A percentile compares a stretch with the other conserved stretches of the same genome.
phyloP scores from a whole-genome alignment of 1,140 invertebrate species.

The Fopius arisanus region DNA sequence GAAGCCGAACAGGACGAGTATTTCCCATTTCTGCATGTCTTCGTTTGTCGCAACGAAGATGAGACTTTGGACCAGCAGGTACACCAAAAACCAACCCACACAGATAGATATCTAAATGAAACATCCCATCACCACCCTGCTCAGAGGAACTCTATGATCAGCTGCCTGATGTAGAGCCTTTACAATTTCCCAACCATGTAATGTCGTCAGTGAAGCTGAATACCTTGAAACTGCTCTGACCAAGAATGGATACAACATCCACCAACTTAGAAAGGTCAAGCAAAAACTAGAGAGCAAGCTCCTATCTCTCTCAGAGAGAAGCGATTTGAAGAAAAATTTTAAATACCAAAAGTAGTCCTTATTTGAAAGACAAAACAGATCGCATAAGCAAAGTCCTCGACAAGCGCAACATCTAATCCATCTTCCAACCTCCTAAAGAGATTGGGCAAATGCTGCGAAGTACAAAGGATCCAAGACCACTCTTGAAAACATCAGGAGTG shows the following conservation, averaged over 20 bases:
- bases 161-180: background rate
- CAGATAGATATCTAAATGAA: no score
- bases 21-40: background rate
- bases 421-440: background rate
- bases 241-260: background rate
- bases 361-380: background rate
- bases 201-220: background rate
- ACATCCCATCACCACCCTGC: no score
- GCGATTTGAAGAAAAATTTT: background rate
- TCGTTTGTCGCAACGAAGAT: background rate
- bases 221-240: background rate
- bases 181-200: background rate
- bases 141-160: no score
- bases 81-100: no score
- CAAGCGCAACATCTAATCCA: background rate
- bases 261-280: background rate
- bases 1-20: background rate
- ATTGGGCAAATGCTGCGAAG: background rate
- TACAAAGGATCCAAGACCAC: background rate
- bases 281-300: background rate
- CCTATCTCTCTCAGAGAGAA: background rate
- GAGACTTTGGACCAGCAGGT: no score
- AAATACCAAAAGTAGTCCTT: background rate
- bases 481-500: background rate
- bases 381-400: background rate